These are phyloP conservation scores for Phrixothrix hirtus DNA, from an alignment of 2,888 invertebrate genomes.

Conservation along the genomic window DNA sequence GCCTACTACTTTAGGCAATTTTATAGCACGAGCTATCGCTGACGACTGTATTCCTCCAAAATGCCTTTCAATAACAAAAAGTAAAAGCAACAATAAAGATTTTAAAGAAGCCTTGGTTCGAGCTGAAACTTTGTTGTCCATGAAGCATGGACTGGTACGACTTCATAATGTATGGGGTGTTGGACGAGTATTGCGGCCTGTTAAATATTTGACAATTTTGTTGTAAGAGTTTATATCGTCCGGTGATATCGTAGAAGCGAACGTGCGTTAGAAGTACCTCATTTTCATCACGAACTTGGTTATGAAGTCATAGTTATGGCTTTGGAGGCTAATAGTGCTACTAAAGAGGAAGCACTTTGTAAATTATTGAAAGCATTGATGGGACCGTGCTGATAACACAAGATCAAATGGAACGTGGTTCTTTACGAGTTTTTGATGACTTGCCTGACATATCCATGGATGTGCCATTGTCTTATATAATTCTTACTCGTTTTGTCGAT, in stretches of 20 bases:
- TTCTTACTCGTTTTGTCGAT: slow-evolving; percentile 80
- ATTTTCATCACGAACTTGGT: slow-evolving; percentile 94
- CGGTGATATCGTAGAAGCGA: slow-evolving; percentile 82
- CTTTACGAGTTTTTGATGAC: slow-evolving; percentile 83
- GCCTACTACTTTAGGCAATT: slow-evolving; percentile 81
- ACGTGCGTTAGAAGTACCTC: slow-evolving; percentile 88
- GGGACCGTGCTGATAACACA: slow-evolving; percentile 77
- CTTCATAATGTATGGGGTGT: slow-evolving; percentile 95
- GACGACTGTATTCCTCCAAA: slow-evolving; percentile 91
- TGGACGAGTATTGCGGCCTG: slow-evolving; percentile 88
- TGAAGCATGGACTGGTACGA: slow-evolving; percentile 86
- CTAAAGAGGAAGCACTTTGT: slow-evolving; percentile 79
- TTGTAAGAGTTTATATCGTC: slow-evolving; percentile 86
- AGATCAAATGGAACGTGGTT: slow-evolving; percentile 89
- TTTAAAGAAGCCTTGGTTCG: slow-evolving; percentile 69
- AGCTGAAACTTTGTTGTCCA: slow-evolving; percentile 76
- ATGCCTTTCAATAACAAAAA: slow-evolving; percentile 72
- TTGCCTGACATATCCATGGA: slow-evolving; percentile 91
- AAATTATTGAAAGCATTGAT: slow-evolving; percentile 74
- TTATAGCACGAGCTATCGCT: slow-evolving; percentile 88
- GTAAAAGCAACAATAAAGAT: slow-evolving; percentile 54
- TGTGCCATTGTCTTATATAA: slow-evolving; percentile 87
- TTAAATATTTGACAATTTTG: slow-evolving; percentile 82
- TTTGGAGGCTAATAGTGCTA: slow-evolving; percentile 79
- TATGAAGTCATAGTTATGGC: slow-evolving; percentile 89